phyloP scores from a whole-genome alignment of 2,888 invertebrate species.

The Disparrhopalites patrizii region DNA sequence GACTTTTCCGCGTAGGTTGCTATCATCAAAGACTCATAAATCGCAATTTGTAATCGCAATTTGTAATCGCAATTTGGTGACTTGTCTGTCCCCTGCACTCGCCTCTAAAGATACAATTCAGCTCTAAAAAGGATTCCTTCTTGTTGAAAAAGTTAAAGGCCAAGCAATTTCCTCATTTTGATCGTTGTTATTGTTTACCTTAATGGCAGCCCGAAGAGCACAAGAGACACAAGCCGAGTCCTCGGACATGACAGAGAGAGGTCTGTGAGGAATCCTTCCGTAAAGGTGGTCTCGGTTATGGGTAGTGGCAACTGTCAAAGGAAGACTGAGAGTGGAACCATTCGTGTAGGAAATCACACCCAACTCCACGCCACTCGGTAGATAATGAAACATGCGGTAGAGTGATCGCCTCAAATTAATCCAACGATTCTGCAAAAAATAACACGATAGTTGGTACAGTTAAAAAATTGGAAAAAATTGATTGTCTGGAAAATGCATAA shows the following conservation, averaged over 20 bases:
- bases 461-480: too few relatives aligned
- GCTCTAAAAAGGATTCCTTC: too few relatives aligned
- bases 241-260: slow-evolving; percentile 40
- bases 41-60: slow-evolving; percentile 19
- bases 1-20: slow-evolving; percentile 16
- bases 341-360: slow-evolving; percentile 49
- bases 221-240: slow-evolving; percentile 45
- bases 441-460: too few relatives aligned
- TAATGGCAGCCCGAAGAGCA: slow-evolving; percentile 45
- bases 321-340: slow-evolving; percentile 45
- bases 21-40: slow-evolving; percentile 26
- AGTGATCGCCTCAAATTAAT: slow-evolving; percentile 46
- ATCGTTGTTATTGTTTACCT: slow-evolving; percentile 36
- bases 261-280: slow-evolving; percentile 48
- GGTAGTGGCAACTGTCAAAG: slow-evolving; percentile 47
- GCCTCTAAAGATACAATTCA: too few relatives aligned
- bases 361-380: slow-evolving; percentile 48
- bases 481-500: too few relatives aligned
- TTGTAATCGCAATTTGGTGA: slow-evolving; percentile 8
- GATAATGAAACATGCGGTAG: slow-evolving; percentile 48
- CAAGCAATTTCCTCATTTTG: too few relatives aligned
- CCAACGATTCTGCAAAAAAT: slow-evolving; percentile 48
- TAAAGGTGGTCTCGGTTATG: slow-evolving; percentile 49
- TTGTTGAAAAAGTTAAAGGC: too few relatives aligned
- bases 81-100: not conserved